phyloP scores from a whole-genome alignment of 2,888 invertebrate species.

The Heliconius cydno region DNA sequence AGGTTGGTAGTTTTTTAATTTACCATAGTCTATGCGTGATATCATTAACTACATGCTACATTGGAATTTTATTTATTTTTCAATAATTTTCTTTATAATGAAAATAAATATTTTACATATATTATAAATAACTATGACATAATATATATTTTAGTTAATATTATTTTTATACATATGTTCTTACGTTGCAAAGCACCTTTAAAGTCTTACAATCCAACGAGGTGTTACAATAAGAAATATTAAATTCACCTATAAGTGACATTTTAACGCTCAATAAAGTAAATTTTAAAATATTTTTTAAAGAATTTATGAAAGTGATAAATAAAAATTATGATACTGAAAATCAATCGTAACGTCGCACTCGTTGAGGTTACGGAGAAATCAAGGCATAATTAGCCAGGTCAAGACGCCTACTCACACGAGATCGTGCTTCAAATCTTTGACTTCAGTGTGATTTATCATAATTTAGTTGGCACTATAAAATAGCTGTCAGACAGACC shows the following conservation, averaged over 20 bases:
- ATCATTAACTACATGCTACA: not conserved
- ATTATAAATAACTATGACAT: too few relatives aligned
- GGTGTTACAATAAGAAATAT: too few relatives aligned
- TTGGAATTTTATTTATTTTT: not conserved
- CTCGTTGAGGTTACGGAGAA: constrained; percentile 9
- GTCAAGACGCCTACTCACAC: constrained; percentile 39
- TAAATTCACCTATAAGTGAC: too few relatives aligned
- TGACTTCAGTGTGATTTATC: constrained; percentile 41
- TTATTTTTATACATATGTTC: too few relatives aligned
- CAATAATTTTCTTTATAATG: too few relatives aligned
- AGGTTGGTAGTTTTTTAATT: constrained; percentile 68
- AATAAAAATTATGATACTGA: not conserved
- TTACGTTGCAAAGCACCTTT: too few relatives aligned
- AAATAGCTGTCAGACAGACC: constrained; percentile 37
- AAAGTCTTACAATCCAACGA: too few relatives aligned
- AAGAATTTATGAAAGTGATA: not conserved
- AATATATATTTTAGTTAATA: too few relatives aligned
- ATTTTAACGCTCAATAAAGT: too few relatives aligned
- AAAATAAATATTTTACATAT: too few relatives aligned
- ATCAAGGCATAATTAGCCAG: constrained; percentile 36
- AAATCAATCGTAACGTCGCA: not conserved
- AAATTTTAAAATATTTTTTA: too few relatives aligned
- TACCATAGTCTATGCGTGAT: not conserved
- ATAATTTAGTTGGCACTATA: constrained; percentile 40
- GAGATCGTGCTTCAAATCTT: constrained; percentile 40